phyloP scores from a whole-genome alignment of 2,113 vertebrate genomes.

The Oryctolagus cuniculus region DNA sequence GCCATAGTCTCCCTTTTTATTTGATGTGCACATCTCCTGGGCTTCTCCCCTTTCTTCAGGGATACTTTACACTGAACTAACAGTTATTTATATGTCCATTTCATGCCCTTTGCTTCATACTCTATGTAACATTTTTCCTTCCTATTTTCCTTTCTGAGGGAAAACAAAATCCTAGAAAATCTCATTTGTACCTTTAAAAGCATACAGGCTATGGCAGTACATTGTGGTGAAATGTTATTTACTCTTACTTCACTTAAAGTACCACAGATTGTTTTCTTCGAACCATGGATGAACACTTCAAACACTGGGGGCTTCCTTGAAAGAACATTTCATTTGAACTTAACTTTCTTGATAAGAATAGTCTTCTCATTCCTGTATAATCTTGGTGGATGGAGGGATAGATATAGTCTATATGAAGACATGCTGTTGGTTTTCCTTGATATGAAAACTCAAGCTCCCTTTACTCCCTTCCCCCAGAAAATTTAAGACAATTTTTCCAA shows the following conservation, averaged over 20 bases:
- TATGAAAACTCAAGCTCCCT: constrained; percentile 33
- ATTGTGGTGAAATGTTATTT: not conserved
- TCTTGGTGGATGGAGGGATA: not conserved
- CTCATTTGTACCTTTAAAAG: constrained; percentile 29
- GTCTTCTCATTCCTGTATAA: not conserved
- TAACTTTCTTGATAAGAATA: constrained; percentile 49
- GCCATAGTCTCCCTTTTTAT: constrained; percentile 75
- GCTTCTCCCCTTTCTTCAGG: constrained; percentile 38
- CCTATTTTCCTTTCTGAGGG: constrained; percentile 64
- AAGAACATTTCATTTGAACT: constrained; percentile 57
- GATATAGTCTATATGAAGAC: not conserved
- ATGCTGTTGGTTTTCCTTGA: constrained; percentile 32
- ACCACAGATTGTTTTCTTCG: constrained; percentile 39
- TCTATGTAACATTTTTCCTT: constrained; percentile 53
- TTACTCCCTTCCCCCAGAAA: constrained; percentile 12
- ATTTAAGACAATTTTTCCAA: constrained; percentile 37
- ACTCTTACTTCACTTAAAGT: constrained; percentile 33
- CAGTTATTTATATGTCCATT: constrained; percentile 63
- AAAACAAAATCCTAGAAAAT: constrained; percentile 59
- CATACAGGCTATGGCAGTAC: not conserved
- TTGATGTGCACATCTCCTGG: constrained; percentile 46
- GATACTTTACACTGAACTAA: constrained; percentile 31
- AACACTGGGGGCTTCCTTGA: not conserved
- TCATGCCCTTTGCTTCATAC: constrained; percentile 46
- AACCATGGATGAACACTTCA: constrained; percentile 19